Evolutionary conservation across 2,797 vertebrate species (phyloP).

Genomic region (Nothura maculosa): DNA sequence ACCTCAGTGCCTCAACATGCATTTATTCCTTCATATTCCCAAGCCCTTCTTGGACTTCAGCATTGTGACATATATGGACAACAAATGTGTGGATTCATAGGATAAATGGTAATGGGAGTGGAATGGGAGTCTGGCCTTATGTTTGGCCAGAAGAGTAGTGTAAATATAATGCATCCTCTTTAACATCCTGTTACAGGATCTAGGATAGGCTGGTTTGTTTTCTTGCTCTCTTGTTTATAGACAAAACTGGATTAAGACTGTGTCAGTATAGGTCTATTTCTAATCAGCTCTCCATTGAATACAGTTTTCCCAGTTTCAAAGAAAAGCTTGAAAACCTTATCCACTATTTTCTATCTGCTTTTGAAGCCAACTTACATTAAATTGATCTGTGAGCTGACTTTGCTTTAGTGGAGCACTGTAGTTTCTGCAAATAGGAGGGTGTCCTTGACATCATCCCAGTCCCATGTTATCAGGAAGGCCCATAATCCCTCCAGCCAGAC

Average conservation of each 20-base stretch:
- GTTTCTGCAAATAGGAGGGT: neutral
- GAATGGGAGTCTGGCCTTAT: neutral
- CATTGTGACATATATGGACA: neutral
- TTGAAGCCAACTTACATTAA: neutral
- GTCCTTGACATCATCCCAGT: neutral
- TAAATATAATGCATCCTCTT: neutral
- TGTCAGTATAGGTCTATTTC: neutral
- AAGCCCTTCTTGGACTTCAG: neutral
- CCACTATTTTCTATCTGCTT: neutral
- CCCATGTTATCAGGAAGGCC: neutral
- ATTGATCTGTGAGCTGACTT: neutral
- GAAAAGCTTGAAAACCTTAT: neutral
- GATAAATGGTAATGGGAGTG: neutral
- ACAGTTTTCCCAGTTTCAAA: neutral
- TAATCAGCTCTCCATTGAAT: neutral
- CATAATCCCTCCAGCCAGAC: neutral
- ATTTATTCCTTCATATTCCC: neutral
- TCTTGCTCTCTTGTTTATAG: neutral
- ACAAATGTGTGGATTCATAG: neutral
- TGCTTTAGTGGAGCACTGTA: neutral
- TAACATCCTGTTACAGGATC: neutral
- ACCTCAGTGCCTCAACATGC: neutral
- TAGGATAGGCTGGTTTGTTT: neutral
- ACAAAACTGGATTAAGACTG: conserved; percentile 15
- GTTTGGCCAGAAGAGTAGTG: neutral